Evolutionary conservation across 2,888 invertebrate species (phyloP).

Genomic region (Scaeva pyrastri): DNA sequence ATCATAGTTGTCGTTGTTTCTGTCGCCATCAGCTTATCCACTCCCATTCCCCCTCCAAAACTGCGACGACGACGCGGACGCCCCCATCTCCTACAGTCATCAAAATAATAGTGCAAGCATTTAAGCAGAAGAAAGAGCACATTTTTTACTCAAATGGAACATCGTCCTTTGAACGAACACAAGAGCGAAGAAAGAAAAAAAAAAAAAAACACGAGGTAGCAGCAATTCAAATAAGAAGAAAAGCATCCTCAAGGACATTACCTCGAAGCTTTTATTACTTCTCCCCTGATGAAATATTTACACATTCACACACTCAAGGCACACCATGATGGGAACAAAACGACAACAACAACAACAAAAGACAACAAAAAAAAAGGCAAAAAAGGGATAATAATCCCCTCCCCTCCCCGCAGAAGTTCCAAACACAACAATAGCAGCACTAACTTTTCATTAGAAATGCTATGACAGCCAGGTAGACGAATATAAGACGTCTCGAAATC

Average conservation of each 20-base stretch:
- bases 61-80: neutral
- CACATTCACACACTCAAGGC: constrained; percentile 28
- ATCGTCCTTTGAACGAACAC: constrained; percentile 31
- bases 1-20: constrained; percentile 33
- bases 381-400: constrained; percentile 9
- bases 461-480: neutral
- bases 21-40: constrained; percentile 23
- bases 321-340: neutral
- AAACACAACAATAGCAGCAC: constrained; percentile 30
- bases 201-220: constrained; percentile 18
- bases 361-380: neutral
- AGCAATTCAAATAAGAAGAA: constrained; percentile 31
- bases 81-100: constrained; percentile 8
- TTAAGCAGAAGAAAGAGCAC: constrained; percentile 40
- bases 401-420: constrained; percentile 25
- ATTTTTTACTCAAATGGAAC: constrained; percentile 34
- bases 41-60: neutral
- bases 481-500: neutral
- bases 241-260: constrained; percentile 41
- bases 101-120: constrained; percentile 46
- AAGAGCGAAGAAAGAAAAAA: constrained; percentile 6
- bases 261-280: constrained; percentile 43
- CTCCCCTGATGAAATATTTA: constrained; percentile 35
- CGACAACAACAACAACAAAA: too few species aligned
- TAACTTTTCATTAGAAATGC: constrained; percentile 31